Percentiles rank a stretch among this genome's conserved stretches.
phyloP scores from a whole-genome alignment of 2,888 invertebrate genomes.

The Horisme vitalbata region DNA sequence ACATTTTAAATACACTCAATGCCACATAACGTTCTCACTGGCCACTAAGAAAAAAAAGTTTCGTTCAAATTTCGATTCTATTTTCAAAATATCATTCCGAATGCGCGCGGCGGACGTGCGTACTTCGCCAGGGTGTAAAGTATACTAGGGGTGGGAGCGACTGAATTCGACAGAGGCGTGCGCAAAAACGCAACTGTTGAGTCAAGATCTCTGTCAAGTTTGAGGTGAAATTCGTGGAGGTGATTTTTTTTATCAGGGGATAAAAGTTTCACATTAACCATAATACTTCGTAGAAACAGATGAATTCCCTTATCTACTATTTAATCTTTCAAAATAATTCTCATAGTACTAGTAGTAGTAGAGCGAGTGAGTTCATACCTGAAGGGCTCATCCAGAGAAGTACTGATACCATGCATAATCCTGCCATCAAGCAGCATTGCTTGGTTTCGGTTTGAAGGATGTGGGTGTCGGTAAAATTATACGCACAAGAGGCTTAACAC shows the following conservation, averaged over 20 bases:
- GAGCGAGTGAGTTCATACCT: no score
- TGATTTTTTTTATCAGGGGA: not conserved
- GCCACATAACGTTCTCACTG: slow-evolving; percentile 61
- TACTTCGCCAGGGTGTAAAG: slow-evolving; percentile 34
- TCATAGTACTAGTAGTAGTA: no score
- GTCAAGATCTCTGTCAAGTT: slow-evolving; percentile 28
- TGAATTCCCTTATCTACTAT: no score
- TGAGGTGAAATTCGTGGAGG: slow-evolving; percentile 11
- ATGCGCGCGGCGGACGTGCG: slow-evolving; percentile 48
- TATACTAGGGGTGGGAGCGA: slow-evolving; percentile 48
- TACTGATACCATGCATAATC: no score
- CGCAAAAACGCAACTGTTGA: slow-evolving; percentile 79
- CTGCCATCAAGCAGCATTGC: no score
- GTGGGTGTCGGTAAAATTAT: no score
- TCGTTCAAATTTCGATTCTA: slow-evolving; percentile 40
- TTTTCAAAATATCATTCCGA: slow-evolving; percentile 42
- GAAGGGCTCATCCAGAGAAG: no score
- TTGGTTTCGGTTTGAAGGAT: no score
- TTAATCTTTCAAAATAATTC: no score
- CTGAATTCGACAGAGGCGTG: slow-evolving; percentile 61
- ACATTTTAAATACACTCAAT: slow-evolving; percentile 45
- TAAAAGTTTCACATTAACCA: no score
- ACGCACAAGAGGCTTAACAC: no score
- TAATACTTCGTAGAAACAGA: no score
- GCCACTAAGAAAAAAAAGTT: slow-evolving; percentile 42